Conservation (phyloP, 2,113 vertebrate genomes). For the Ifrita kowaldi region DNA sequence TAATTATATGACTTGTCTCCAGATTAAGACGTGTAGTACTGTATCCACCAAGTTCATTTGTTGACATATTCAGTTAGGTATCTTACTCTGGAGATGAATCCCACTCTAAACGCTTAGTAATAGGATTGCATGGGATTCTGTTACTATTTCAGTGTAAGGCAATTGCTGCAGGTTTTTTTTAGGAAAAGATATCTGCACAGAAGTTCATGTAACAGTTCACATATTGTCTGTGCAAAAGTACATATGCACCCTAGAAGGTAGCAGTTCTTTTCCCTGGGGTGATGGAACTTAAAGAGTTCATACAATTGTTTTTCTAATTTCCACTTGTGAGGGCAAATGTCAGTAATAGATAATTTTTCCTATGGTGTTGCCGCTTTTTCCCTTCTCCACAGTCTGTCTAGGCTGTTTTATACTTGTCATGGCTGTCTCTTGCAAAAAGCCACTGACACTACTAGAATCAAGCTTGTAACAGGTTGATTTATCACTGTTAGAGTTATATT, state of each 20-base stretch:
- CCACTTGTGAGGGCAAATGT: neutral
- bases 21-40: neutral
- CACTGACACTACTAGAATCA: neutral
- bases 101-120: neutral
- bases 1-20: neutral
- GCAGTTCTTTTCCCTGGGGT: neutral
- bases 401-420: neutral
- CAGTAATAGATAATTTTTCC: neutral
- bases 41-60: neutral
- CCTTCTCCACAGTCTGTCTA: neutral
- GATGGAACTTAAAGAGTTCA: neutral
- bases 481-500: neutral
- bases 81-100: neutral
- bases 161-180: neutral
- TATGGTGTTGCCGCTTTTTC: neutral
- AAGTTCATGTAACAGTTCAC: neutral
- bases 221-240: neutral
- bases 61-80: neutral
- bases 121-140: neutral
- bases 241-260: neutral
- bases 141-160: neutral
- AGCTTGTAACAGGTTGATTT: neutral
- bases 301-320: neutral
- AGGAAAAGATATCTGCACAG: neutral
- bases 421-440: neutral